A percentile compares a stretch with the other conserved stretches of the same genome.
These are phyloP conservation scores for Penaeus japonicus DNA, from an alignment of 1,140 invertebrate species.

Conservation along the genomic window DNA sequence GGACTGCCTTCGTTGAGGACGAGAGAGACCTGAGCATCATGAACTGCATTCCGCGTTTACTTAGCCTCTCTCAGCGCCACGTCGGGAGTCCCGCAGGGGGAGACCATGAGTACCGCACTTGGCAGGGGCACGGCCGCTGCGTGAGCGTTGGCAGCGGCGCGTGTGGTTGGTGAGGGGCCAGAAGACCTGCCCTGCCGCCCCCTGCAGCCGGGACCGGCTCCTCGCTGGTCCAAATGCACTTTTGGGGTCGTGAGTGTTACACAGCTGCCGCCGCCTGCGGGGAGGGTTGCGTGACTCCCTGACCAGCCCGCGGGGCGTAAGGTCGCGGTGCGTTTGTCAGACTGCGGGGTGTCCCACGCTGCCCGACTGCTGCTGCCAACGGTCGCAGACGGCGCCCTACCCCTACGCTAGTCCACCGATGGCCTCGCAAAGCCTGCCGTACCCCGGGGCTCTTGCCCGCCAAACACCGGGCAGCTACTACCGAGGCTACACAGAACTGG, in stretches of 20 bases:
- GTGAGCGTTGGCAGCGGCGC: neutral
- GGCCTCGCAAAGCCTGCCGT: neutral
- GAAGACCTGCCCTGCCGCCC: neutral
- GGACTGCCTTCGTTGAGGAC: too few relatives aligned
- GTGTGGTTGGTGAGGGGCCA: neutral
- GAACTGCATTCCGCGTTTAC: too few relatives aligned
- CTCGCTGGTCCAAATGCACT: constrained; percentile 16
- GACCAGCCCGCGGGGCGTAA: constrained; percentile 32
- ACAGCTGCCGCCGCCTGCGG: neutral
- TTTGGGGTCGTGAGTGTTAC: constrained; percentile 21
- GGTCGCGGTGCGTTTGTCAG: neutral
- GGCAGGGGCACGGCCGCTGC: too few relatives aligned
- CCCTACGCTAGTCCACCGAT: neutral
- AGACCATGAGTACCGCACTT: too few relatives aligned
- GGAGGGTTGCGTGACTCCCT: constrained; percentile 13
- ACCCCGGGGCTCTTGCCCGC: neutral
- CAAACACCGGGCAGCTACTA: neutral
- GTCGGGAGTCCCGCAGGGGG: too few relatives aligned
- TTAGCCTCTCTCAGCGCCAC: too few relatives aligned
- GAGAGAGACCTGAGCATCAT: too few relatives aligned
- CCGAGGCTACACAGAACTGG: neutral
- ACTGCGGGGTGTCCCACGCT: neutral
- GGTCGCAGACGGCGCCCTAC: neutral
- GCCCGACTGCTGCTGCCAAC: neutral
- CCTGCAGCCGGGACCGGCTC: neutral